These are phyloP conservation scores for Gallinago paraguaiae DNA, from an alignment of 2,113 vertebrate genomes.

Conservation along the genomic window DNA sequence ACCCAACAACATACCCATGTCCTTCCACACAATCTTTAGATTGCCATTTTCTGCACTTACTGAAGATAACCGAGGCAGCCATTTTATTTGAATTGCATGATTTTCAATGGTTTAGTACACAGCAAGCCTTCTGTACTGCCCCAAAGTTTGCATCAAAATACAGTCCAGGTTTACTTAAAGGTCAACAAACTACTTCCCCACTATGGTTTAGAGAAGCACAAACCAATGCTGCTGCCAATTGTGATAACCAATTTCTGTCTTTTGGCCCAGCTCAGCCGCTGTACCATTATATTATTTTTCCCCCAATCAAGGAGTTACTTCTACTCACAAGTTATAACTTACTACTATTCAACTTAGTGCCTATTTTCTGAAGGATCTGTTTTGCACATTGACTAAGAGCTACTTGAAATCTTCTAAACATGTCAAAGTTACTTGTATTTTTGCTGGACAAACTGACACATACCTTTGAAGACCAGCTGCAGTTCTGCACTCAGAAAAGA, in stretches of 20 bases:
- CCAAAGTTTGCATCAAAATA: background rate
- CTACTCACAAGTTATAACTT: background rate
- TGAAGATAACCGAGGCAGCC: background rate
- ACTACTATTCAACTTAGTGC: background rate
- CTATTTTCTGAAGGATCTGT: background rate
- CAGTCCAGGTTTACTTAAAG: constrained; percentile 3
- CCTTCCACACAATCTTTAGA: background rate
- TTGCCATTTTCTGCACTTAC: background rate
- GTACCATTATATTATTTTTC: background rate
- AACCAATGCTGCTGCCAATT: constrained; percentile 1
- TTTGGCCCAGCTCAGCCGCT: constrained; percentile 10
- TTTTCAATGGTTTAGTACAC: background rate
- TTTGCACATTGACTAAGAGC: background rate
- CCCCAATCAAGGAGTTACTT: constrained; percentile 2
- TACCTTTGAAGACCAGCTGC: constrained; percentile 9
- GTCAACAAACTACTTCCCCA: constrained; percentile 9
- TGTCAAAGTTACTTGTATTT: background rate
- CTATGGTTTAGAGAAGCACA: constrained; percentile 13
- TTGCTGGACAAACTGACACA: background rate
- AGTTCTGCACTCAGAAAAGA: constrained; percentile 12
- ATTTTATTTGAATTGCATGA: background rate
- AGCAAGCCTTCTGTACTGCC: background rate
- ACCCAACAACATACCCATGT: background rate
- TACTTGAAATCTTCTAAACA: background rate
- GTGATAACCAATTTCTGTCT: constrained; percentile 10